Conservation (phyloP, 1,140 invertebrate species). For the Andricus grossulariae region DNA sequence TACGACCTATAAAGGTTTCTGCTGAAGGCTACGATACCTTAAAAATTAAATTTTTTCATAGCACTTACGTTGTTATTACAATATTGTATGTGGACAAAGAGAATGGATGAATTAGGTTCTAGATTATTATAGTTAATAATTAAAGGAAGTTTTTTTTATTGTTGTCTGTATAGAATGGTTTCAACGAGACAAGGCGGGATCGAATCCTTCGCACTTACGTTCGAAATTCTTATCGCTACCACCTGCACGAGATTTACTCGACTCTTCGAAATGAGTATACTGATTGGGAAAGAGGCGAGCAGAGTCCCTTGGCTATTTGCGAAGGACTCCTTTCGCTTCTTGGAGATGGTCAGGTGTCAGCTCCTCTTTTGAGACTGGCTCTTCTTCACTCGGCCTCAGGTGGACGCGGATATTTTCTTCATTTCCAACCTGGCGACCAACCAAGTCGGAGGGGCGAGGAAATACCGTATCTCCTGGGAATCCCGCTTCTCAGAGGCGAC, state of each 20-base stretch:
- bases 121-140: too few relatives aligned
- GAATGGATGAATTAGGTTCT: too few relatives aligned
- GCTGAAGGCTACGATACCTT: too few relatives aligned
- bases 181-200: slow-evolving; percentile 89
- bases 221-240: slow-evolving; percentile 91
- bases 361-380: slow-evolving; percentile 87
- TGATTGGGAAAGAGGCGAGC: slow-evolving; percentile 90
- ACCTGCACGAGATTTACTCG: slow-evolving; percentile 93
- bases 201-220: slow-evolving; percentile 91
- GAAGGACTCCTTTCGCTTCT: slow-evolving; percentile 79
- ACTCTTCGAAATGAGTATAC: slow-evolving; percentile 95
- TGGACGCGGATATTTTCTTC: slow-evolving; percentile 89
- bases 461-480: slow-evolving; percentile 93
- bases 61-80: too few relatives aligned
- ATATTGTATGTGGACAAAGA: too few relatives aligned
- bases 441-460: slow-evolving; percentile 93
- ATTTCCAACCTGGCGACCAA: slow-evolving; percentile 90
- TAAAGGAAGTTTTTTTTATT: slow-evolving; percentile 40
- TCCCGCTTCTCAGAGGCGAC: slow-evolving; percentile 85
- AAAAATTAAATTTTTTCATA: too few relatives aligned
- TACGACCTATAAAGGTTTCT: too few relatives aligned
- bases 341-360: slow-evolving; percentile 90
- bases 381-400: slow-evolving; percentile 86
- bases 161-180: slow-evolving; percentile 82
- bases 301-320: slow-evolving; percentile 81